A percentile compares a stretch with the other conserved stretches of the same genome.
These are phyloP conservation scores for Cylloceria caligata DNA, from an alignment of 2,888 invertebrate species.

Conservation along the genomic window DNA sequence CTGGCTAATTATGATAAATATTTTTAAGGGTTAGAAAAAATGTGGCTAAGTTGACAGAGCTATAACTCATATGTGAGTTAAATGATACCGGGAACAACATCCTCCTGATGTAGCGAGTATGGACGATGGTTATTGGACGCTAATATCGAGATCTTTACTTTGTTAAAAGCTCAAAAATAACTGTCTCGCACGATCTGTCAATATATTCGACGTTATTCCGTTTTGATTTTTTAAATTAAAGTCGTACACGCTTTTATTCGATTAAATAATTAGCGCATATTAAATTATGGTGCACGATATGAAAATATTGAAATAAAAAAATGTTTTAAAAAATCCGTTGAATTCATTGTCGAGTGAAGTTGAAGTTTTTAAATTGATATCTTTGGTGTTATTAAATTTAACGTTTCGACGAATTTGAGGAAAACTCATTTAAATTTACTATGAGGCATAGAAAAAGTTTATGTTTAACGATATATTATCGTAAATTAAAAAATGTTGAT, in stretches of 20 bases:
- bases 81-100: too few relatives aligned
- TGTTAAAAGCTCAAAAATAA: neutral
- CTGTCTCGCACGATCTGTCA: neutral
- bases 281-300: neutral
- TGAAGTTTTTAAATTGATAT: neutral
- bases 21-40: too few relatives aligned
- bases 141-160: neutral
- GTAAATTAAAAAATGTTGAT: too few relatives aligned
- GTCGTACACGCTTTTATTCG: constrained; percentile 20
- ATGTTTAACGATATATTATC: too few relatives aligned
- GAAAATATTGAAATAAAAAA: neutral
- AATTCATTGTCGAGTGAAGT: neutral
- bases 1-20: too few relatives aligned
- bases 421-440: too few relatives aligned
- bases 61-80: too few relatives aligned
- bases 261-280: constrained; percentile 11
- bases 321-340: too few relatives aligned
- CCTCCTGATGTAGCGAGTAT: neutral
- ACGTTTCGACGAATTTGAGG: neutral
- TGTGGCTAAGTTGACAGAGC: too few relatives aligned
- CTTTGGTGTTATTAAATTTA: neutral
- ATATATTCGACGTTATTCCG: neutral
- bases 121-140: constrained; percentile 4
- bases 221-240: constrained; percentile 13
- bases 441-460: too few relatives aligned